Evolutionary conservation across 2,888 invertebrate genomes (phyloP), one percentile per base, ranked within the genome.

Genomic region (Dysmachus trigonus): DNA sequence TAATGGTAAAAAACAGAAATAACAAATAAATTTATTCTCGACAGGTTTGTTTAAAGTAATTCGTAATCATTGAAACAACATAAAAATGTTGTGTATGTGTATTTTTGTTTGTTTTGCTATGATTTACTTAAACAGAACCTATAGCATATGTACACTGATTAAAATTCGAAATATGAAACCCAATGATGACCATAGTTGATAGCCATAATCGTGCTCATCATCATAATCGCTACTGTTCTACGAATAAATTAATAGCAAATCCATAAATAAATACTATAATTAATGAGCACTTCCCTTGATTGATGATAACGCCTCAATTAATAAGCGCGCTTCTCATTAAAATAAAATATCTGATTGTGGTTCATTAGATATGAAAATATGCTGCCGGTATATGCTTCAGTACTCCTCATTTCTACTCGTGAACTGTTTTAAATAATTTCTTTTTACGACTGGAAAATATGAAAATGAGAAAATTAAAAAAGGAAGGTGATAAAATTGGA

Each of bases 351-450:
- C 74, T n/a, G 76, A 76, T 76, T 38, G 22, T 76, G 41, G 76
- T 38, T 76, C 76, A 76, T 76, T 76, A 76, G 76, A 76, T 76
- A 76, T 76, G 76, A 76, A 31, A 76, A 76, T 76, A n/a, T 41
- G 27, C 10, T 30, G 31, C 33, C 33, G n/a, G 15, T n/a, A n/a
- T 47, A 6, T 47, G n/a, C 10, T 41, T 41, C 13, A 41, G 6
- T 1, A 47, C 7, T n/a, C 47, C 15, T 0, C 6, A n/a, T 6
- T 47, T 47, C n/a, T 47, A n/a, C 47, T n/a, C n/a, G 6, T 5
- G 4, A 18, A 1, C 7, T 47, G 18, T 5, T 47, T 15, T 47
- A 15, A 47, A 47, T 47, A 47, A n/a, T 47, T 4, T n/a, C n/a
- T 47, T 47, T 47, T 47, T 5, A 15, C 1, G 47, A 15, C 15